These are phyloP conservation scores for Illadopsis cleaveri DNA, from an alignment of 2,113 vertebrate genomes.

Conservation along the genomic window DNA sequence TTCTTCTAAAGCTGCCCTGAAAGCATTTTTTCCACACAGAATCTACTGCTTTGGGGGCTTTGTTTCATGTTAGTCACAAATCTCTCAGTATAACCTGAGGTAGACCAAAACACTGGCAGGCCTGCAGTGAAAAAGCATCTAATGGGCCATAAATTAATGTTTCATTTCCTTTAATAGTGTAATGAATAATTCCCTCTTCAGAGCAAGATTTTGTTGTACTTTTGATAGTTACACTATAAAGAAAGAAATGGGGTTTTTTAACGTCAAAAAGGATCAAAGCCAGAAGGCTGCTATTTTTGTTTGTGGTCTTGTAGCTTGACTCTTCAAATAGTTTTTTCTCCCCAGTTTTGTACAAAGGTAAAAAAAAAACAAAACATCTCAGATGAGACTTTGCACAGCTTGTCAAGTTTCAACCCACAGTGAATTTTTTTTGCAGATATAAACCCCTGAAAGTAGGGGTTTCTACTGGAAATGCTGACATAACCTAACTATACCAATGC, in stretches of 20 bases:
- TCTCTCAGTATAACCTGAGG: constrained; percentile 23
- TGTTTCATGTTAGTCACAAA: constrained; percentile 50
- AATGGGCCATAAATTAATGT: constrained; percentile 65
- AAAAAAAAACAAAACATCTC: constrained; percentile 3
- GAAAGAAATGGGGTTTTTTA: background rate
- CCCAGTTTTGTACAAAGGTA: constrained; percentile 33
- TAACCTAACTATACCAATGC: constrained; percentile 57
- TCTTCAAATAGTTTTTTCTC: constrained; percentile 39
- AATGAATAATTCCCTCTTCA: constrained; percentile 57
- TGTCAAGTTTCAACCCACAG: constrained; percentile 58
- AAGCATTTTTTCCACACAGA: constrained; percentile 18
- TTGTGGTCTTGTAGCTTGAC: constrained; percentile 31
- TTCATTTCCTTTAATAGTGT: constrained; percentile 56
- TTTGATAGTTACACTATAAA: constrained; percentile 30
- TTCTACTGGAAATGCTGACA: constrained; percentile 66
- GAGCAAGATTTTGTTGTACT: constrained; percentile 22
- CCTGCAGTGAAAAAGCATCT: constrained; percentile 40
- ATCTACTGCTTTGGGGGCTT: constrained; percentile 21
- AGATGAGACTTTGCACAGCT: constrained; percentile 42
- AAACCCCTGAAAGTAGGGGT: constrained; percentile 54
- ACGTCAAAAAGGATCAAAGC: constrained; percentile 26
- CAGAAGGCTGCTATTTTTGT: constrained; percentile 56
- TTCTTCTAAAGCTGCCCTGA: constrained; percentile 11
- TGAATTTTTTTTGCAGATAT: constrained; percentile 61
- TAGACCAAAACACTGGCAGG: constrained; percentile 43